These are phyloP conservation scores for Pseudomugil gertrudae DNA, from an alignment of 2,797 vertebrate species.

Conservation along the genomic window DNA sequence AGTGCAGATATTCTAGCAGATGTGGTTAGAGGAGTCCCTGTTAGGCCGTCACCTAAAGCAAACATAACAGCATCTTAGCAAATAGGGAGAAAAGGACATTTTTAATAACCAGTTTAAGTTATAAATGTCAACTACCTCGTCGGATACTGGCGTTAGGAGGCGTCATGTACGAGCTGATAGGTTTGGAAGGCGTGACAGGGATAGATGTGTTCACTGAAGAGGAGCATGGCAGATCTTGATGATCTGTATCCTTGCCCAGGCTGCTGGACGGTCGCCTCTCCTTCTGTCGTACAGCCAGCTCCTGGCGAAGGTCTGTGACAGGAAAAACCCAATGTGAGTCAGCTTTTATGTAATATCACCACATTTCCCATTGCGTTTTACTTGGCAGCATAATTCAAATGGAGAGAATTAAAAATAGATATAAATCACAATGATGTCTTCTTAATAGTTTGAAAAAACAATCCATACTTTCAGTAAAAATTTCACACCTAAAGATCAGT, in stretches of 20 bases:
- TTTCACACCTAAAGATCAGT: neutral
- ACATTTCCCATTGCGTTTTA: neutral
- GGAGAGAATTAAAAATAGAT: neutral
- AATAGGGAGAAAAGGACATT: fast-evolving
- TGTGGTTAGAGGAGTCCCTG: slow-evolving; percentile 91
- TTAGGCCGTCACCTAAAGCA: slow-evolving; percentile 82
- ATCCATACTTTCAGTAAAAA: neutral
- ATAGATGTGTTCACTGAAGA: slow-evolving; percentile 73
- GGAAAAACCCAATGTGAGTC: neutral
- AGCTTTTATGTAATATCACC: neutral
- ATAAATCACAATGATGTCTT: neutral
- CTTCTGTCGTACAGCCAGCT: slow-evolving; percentile 94
- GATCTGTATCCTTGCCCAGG: slow-evolving; percentile 79
- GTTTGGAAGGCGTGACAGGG: slow-evolving; percentile 82
- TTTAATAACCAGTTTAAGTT: neutral
- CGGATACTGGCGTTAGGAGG: slow-evolving; percentile 82
- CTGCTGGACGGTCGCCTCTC: slow-evolving; percentile 84
- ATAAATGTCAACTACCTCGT: slow-evolving; percentile 77
- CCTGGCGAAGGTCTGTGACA: slow-evolving; percentile 90
- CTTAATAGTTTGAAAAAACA: neutral
- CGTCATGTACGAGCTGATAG: slow-evolving; percentile 74
- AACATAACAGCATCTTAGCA: slow-evolving; percentile 1
- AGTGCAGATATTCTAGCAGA: slow-evolving; percentile 96
- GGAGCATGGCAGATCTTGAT: slow-evolving; percentile 79
- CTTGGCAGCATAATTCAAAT: neutral